Percentiles rank a stretch among this genome's conserved stretches.
Evolutionary conservation across 37 sponge, comb jelly and placozoan genomes (phyloP).

Genomic region (Lycopodina hypogea): DNA sequence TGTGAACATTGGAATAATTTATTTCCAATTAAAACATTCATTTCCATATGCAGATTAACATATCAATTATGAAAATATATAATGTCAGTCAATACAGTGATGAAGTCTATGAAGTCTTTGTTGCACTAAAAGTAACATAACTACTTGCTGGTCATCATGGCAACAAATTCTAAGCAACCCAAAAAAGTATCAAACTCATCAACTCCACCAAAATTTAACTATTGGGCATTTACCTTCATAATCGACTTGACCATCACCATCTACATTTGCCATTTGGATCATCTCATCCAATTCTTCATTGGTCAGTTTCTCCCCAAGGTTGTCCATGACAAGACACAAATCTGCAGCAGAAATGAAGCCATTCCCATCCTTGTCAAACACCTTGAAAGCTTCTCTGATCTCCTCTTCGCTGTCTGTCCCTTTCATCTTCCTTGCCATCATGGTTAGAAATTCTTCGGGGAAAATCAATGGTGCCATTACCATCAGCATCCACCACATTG

Average conservation of each 20-base stretch:
- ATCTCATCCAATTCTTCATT: slow-evolving; percentile 11
- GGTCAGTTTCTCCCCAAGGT: background rate
- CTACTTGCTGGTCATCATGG: background rate
- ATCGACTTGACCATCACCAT: too few relatives aligned
- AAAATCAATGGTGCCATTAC: slow-evolving; percentile 30
- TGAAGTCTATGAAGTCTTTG: too few relatives aligned
- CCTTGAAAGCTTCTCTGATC: slow-evolving; percentile 1
- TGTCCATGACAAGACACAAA: background rate
- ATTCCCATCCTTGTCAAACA: slow-evolving; percentile 16
- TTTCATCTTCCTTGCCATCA: slow-evolving; percentile 18
- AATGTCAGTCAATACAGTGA: background rate
- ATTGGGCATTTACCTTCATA: too few relatives aligned
- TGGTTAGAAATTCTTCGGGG: slow-evolving; percentile 33
- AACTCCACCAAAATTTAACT: background rate
- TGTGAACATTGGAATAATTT: too few relatives aligned
- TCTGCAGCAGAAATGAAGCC: background rate
- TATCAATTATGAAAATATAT: too few relatives aligned
- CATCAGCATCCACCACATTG: slow-evolving; percentile 7
- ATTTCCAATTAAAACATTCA: too few relatives aligned
- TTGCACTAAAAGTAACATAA: background rate
- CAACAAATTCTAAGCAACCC: slow-evolving; percentile 9
- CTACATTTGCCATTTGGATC: background rate
- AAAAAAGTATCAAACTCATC: background rate
- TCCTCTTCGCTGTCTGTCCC: background rate
- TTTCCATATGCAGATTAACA: too few relatives aligned